Evolutionary conservation across 2,888 invertebrate genomes (phyloP).

Genomic region (Dasypogon diadema): DNA sequence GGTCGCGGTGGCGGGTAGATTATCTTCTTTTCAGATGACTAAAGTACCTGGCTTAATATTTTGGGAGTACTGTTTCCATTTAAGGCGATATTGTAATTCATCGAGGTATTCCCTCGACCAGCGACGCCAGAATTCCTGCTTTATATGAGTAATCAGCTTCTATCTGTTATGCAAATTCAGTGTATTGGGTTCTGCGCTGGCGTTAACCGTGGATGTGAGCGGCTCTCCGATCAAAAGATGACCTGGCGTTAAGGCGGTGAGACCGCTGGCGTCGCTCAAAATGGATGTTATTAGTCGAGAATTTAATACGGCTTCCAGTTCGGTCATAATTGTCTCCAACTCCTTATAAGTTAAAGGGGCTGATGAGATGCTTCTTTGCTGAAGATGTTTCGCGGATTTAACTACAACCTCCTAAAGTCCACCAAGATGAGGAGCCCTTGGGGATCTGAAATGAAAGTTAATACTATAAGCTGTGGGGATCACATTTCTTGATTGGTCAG

Average conservation of each 20-base stretch:
- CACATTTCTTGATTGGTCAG: no score
- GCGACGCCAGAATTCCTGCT: neutral
- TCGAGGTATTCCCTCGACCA: neutral
- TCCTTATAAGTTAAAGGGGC: neutral
- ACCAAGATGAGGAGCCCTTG: slow-evolving; percentile 11
- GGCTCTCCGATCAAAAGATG: no score
- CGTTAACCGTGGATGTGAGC: no score
- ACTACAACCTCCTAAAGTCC: neutral
- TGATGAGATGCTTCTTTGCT: neutral
- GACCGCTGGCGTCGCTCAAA: neutral
- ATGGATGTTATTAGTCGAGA: neutral
- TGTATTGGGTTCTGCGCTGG: no score
- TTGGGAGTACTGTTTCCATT: neutral
- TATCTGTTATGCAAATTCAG: no score
- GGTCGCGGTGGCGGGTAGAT: neutral
- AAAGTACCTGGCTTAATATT: neutral
- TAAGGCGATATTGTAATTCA: neutral
- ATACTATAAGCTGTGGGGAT: no score
- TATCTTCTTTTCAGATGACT: neutral
- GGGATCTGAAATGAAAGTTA: neutral
- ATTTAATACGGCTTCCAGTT: neutral
- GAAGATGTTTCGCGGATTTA: neutral
- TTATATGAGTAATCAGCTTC: neutral
- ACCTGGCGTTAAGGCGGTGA: no score
- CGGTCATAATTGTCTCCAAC: neutral